Base-by-base conservation (phyloP, 2,797 vertebrate species). In the Vireo griseus region DNA sequence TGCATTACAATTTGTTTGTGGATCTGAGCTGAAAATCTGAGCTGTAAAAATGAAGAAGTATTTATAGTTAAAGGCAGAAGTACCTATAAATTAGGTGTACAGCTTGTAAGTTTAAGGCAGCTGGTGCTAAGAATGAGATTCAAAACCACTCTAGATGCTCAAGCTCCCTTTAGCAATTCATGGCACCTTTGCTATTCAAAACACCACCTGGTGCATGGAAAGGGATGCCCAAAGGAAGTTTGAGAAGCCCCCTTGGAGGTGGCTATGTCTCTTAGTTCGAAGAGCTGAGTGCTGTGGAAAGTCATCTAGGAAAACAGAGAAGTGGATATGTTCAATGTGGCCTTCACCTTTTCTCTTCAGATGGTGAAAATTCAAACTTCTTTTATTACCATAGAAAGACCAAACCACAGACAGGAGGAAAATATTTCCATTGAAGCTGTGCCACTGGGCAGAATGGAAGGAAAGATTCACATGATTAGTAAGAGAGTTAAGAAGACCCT, bases 1-100 rank as follows among this genome's bases (percentile, higher is more conserved):
- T 33, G 35, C 44, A 47, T 11, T 86, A 40, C 35, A 40, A 71
- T 67, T 72, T 75, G 18, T 83, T 51, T 72, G 42, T 54, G 35
- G 63, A 85, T 61, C 65, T 33, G 20, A 73, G 50, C 42, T 91
- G 66, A 37, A 77, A 89, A 91, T 55, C n/a, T 45, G 67, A 85
- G 63, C 35, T 86, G 22, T 47, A 59, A 76, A 72, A 76, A 59
- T 35, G 28, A 88, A 72, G 31, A 75, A 65, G n/a, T 82, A 59
- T 13, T 81, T 81, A 74, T 16, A 51, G 31, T 44, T 68, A 90
- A 82, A 90, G 31, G 66, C 21, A 77, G 72, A 81, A 80, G 29
- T 24, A 71, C 31, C 57, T 58, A 37, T 19, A 81, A 74, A 71
- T 93, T 58, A 51, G 14, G 9, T 47, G 33, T 29, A 58, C 29